A percentile compares a stretch with the other conserved stretches of the same genome.
These are phyloP conservation scores for Pristionchus exspectatus DNA, from an alignment of 2,888 invertebrate genomes.

Conservation along the genomic window DNA sequence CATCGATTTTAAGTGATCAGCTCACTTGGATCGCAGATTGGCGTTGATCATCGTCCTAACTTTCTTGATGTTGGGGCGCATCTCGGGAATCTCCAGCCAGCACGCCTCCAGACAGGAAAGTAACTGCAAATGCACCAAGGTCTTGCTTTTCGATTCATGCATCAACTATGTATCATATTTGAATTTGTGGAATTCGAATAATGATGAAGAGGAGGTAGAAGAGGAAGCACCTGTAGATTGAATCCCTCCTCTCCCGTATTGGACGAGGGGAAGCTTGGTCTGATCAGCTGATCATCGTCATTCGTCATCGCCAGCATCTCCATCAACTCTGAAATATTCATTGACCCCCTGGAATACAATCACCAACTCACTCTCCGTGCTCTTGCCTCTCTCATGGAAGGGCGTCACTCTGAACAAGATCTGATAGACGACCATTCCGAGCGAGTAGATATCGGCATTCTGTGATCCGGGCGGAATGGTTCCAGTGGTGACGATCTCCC, in stretches of 20 bases:
- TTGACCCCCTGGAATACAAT: background rate
- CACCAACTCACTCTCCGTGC: constrained; percentile 66
- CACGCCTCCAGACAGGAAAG: constrained; percentile 77
- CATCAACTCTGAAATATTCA: constrained; percentile 69
- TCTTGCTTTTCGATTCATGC: too few relatives aligned
- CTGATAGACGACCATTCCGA: constrained; percentile 77
- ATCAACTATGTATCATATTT: too few relatives aligned
- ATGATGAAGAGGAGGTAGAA: background rate
- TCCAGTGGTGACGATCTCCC: constrained; percentile 73
- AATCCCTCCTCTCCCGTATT: constrained; percentile 69
- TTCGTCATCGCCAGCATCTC: constrained; percentile 76
- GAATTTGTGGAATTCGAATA: background rate
- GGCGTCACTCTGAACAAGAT: constrained; percentile 77
- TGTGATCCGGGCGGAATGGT: constrained; percentile 71
- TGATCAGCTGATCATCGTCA: constrained; percentile 75
- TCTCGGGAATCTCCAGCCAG: constrained; percentile 78
- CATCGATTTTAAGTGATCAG: background rate
- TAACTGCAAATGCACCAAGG: constrained; percentile 63
- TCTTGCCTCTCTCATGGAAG: constrained; percentile 73
- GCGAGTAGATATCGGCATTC: constrained; percentile 73
- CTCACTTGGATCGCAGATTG: constrained; percentile 74
- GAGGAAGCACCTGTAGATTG: constrained; percentile 65
- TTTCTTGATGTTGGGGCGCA: constrained; percentile 76
- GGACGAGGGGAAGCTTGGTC: constrained; percentile 74
- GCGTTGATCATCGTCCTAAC: constrained; percentile 74